Evolutionary conservation across 2,888 invertebrate species (phyloP).

Genomic region (Drosophila paranaensis): DNA sequence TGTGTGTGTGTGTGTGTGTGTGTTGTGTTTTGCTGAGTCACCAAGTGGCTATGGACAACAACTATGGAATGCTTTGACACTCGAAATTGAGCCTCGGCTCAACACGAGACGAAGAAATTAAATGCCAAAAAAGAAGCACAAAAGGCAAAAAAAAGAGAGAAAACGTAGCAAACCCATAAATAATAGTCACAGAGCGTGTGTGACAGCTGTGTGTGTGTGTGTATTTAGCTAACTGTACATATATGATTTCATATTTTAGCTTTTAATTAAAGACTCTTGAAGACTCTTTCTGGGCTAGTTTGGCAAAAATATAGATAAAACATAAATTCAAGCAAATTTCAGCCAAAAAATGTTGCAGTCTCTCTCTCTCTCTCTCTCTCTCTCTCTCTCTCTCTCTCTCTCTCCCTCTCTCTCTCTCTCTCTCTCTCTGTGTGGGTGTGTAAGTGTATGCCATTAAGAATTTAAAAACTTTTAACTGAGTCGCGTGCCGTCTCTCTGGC

Average conservation of each 20-base stretch:
- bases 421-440: slow-evolving; percentile 6
- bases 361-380: neutral
- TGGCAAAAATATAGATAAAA: neutral
- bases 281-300: neutral
- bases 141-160: slow-evolving; percentile 39
- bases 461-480: slow-evolving; percentile 48
- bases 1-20: neutral
- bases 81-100: slow-evolving; percentile 70
- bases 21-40: slow-evolving; percentile 66
- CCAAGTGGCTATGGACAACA: slow-evolving; percentile 47
- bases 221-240: neutral
- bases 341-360: neutral
- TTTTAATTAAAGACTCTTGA: neutral
- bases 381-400: neutral
- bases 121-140: slow-evolving; percentile 68
- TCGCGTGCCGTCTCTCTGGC: neutral
- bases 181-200: slow-evolving; percentile 58
- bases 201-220: slow-evolving; percentile 8
- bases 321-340: neutral
- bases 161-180: slow-evolving; percentile 75
- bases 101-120: slow-evolving; percentile 41
- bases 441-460: slow-evolving; percentile 1
- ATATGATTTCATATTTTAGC: neutral
- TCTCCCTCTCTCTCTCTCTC: neutral
- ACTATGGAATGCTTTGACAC: slow-evolving; percentile 64